phyloP scores from a whole-genome alignment of 1,140 invertebrate species.

The Chlorops oryzae region DNA sequence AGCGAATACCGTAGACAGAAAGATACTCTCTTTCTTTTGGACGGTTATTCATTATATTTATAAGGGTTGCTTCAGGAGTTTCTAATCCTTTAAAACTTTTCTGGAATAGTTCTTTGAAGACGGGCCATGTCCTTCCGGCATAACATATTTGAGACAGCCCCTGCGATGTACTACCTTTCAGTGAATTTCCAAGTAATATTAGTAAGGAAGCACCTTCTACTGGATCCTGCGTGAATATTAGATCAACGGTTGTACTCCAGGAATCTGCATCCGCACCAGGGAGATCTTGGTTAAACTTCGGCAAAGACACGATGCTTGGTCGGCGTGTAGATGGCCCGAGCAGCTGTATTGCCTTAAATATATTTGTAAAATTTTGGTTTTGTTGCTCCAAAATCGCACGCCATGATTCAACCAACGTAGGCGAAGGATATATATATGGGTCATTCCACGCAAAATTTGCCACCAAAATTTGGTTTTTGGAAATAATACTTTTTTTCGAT shows the following conservation, averaged over 20 bases:
- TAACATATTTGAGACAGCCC: conserved; percentile 1
- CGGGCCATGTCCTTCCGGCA: neutral
- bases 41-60: conserved; percentile 3
- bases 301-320: neutral
- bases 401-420: too few species aligned
- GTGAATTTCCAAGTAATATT: conserved; percentile 3
- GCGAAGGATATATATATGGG: too few species aligned
- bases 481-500: too few species aligned
- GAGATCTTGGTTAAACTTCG: conserved; percentile 5
- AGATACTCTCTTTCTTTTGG: conserved; percentile 9
- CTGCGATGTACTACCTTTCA: neutral
- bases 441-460: too few species aligned
- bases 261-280: conserved; percentile 1
- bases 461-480: too few species aligned
- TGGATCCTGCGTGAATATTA: conserved; percentile 4
- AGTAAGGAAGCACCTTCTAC: conserved; percentile 9
- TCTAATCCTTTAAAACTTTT: neutral
- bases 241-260: conserved; percentile 9
- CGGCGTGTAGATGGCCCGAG: too few species aligned
- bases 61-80: conserved; percentile 3
- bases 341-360: too few species aligned
- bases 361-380: too few species aligned
- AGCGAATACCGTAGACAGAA: conserved; percentile 8
- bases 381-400: too few species aligned
- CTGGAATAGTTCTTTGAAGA: too few species aligned